Evolutionary conservation across 35 echinoderm and acorn worm genomes (phyloP), one percentile per base, ranked within the genome.

Genomic region (Heliocidaris tuberculata): DNA sequence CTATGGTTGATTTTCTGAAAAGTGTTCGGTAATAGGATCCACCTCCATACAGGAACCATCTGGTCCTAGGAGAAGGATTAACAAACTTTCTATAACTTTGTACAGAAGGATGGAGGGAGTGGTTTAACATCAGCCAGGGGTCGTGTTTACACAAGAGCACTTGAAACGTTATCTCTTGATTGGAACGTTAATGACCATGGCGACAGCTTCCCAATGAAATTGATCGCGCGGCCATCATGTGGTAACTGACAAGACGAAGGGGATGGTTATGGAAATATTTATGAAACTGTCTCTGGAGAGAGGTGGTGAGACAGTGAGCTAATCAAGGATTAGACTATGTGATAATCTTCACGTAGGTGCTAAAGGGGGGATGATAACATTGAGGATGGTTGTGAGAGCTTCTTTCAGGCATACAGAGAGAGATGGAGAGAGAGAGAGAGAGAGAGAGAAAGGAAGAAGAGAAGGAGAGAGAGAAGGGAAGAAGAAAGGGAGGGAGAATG

Each of bases 111-210:
- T 42, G 35, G 35, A 78, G 65, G 65, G 19, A n/a, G 65, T n/a
- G 65, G 21, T 19, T 78, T 42, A 42, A 42, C 35, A 42, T 42
- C 35, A 42, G 35, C 35, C 35, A 3, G 65, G 65, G 17, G 17
- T 78, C 15, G 7, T 27, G 65, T 78, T 78, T 78, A 78, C 65
- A 78, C 65, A 78, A 78, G 65, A n/a, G 15, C 65, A 78, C 65
- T 78, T 78, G 65, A 78, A 78, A 78, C 65, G 27, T 78, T 19
- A 78, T 78, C 65, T 78, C 65, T 27, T 78, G 65, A 78, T 78
- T 78, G 65, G 65, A n/a, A 78, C 65, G 65, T 78, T 78, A 78
- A 78, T 78, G 65, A 78, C 65, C 65, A 78, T 78, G 65, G 65
- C 65, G 65, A 78, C 65, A 78, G 65, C 65, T 78, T 78, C 65